These are phyloP conservation scores for Alloscopus bannaensis DNA, from an alignment of 2,888 invertebrate species.

Conservation along the genomic window DNA sequence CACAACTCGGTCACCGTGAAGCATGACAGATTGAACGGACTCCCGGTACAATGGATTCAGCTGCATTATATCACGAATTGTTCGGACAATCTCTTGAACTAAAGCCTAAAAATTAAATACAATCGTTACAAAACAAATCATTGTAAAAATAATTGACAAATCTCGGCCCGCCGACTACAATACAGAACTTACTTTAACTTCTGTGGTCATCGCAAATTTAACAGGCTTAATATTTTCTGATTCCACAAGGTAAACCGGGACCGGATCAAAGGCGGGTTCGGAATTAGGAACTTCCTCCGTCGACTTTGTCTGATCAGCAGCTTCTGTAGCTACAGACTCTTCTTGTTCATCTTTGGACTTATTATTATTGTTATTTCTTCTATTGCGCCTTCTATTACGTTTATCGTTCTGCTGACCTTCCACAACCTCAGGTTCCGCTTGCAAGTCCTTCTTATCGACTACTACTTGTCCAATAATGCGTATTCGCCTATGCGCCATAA, in stretches of 20 bases:
- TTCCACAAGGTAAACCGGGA: slow-evolving; percentile 90
- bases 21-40: slow-evolving; percentile 97
- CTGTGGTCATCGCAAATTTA: slow-evolving; percentile 92
- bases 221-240: slow-evolving; percentile 94
- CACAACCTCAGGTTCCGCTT: slow-evolving; percentile 76
- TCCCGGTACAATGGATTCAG: slow-evolving; percentile 98
- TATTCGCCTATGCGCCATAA: slow-evolving; percentile 95
- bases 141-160: no score
- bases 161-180: neutral
- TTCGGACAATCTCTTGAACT: slow-evolving; percentile 97
- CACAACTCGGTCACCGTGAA: slow-evolving; percentile 96
- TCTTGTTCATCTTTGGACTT: slow-evolving; percentile 29
- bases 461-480: slow-evolving; percentile 87
- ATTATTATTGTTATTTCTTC: slow-evolving; percentile 68
- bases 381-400: slow-evolving; percentile 70
- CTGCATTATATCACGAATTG: slow-evolving; percentile 97
- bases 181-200: slow-evolving; percentile 84
- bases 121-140: neutral
- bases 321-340: slow-evolving; percentile 18
- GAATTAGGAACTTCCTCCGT: slow-evolving; percentile 47
- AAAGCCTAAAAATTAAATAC: slow-evolving; percentile 80
- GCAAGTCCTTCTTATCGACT: slow-evolving; percentile 78
- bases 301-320: neutral
- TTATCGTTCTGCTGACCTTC: slow-evolving; percentile 76
- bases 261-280: slow-evolving; percentile 66